phyloP scores from a whole-genome alignment of 1,140 invertebrate genomes.

The Orchestia grillus region DNA sequence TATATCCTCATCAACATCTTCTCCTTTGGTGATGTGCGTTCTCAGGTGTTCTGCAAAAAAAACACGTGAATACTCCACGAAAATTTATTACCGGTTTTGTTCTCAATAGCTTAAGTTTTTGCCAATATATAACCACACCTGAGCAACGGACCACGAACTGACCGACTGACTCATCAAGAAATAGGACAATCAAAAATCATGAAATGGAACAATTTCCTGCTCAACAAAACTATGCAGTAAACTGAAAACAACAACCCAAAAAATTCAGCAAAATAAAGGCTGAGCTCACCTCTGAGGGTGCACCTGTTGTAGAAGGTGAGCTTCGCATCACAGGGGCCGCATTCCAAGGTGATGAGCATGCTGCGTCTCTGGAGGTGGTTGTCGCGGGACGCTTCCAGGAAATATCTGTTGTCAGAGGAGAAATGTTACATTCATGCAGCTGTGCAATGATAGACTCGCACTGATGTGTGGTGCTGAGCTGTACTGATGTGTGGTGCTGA shows the following conservation, averaged over 20 bases:
- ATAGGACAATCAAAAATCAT: too few species aligned
- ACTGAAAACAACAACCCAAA: too few species aligned
- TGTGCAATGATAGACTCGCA: background rate
- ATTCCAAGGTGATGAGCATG: slow-evolving; percentile 66
- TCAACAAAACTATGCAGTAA: too few species aligned
- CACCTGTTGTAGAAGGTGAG: slow-evolving; percentile 67
- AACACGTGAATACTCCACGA: too few species aligned
- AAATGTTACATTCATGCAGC: background rate
- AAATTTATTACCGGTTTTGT: too few species aligned
- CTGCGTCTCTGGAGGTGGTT: slow-evolving; percentile 64
- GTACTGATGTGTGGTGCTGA: background rate
- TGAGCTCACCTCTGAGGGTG: slow-evolving; percentile 60
- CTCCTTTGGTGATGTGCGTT: slow-evolving; percentile 61
- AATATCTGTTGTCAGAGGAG: slow-evolving; percentile 56
- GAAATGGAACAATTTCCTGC: too few species aligned
- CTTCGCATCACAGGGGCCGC: slow-evolving; percentile 66
- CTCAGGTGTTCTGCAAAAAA: slow-evolving; percentile 61
- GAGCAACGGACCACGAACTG: too few species aligned
- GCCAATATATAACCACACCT: too few species aligned
- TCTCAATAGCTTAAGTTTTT: too few species aligned
- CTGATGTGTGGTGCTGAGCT: background rate
- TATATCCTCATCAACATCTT: slow-evolving; percentile 66
- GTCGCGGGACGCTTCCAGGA: slow-evolving; percentile 64
- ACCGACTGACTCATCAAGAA: too few species aligned
- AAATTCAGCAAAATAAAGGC: too few species aligned